Conservation (phyloP, 1,140 invertebrate genomes). For the Cydia amplana region DNA sequence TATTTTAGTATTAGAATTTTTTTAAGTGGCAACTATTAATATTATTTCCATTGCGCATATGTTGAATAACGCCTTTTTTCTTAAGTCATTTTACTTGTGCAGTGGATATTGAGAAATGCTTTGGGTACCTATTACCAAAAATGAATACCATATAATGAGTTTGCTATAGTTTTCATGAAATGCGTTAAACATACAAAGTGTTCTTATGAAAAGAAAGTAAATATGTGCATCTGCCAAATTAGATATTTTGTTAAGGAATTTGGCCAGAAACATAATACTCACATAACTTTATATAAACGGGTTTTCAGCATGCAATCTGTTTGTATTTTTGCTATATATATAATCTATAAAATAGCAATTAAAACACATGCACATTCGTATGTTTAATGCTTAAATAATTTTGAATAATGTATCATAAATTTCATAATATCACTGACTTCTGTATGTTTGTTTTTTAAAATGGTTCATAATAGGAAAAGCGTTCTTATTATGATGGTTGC, state of each 20-base stretch:
- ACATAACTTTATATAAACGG: background rate
- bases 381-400: slow-evolving; percentile 1
- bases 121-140: background rate
- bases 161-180: too few species aligned
- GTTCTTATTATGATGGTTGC: background rate
- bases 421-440: background rate
- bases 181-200: too few species aligned
- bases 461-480: background rate
- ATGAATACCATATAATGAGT: background rate
- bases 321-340: background rate
- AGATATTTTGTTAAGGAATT: too few species aligned
- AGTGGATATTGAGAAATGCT: background rate
- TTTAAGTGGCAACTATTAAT: too few species aligned
- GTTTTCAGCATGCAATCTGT: background rate
- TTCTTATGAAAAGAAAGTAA: too few species aligned
- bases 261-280: background rate
- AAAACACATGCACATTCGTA: background rate
- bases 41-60: too few species aligned
- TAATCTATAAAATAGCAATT: too few species aligned
- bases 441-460: background rate
- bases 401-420: background rate
- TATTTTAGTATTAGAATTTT: too few species aligned
- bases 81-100: background rate
- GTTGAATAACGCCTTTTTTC: slow-evolving; percentile 1
- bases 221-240: too few species aligned